Conservation (phyloP, 2,797 vertebrate species). For the Brachymystax lenok region DNA sequence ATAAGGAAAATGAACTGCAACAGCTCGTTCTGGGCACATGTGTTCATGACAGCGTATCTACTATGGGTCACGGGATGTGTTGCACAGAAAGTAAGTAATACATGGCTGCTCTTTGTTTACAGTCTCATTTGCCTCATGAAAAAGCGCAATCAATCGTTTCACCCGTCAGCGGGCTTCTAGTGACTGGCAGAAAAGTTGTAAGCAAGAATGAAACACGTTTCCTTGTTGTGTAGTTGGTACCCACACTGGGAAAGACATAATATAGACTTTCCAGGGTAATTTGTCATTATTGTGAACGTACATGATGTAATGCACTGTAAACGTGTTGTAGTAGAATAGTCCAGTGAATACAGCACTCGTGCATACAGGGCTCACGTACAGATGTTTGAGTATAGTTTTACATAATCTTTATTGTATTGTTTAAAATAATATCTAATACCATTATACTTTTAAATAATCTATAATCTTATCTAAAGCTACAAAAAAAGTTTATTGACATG, state of each 20-base stretch:
- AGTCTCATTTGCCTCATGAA: constrained; percentile 25
- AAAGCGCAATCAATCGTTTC: constrained; percentile 20
- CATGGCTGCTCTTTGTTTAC: constrained; percentile 40
- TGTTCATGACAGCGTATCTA: constrained; percentile 69
- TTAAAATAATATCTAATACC: neutral
- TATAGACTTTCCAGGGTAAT: neutral
- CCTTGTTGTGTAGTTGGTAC: neutral
- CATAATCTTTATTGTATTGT: neutral
- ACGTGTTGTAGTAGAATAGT: neutral
- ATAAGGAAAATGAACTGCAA: constrained; percentile 64
- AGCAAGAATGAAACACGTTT: neutral
- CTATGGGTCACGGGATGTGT: constrained; percentile 73
- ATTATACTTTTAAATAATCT: neutral
- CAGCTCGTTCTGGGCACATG: constrained; percentile 62
- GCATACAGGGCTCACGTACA: neutral
- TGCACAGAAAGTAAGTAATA: constrained; percentile 77
- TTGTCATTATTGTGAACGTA: neutral
- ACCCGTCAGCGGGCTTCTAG: constrained; percentile 23
- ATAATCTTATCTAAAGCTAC: neutral
- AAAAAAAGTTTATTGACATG: neutral
- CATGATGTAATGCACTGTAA: neutral
- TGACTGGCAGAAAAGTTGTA: constrained; percentile 7
- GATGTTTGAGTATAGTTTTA: neutral
- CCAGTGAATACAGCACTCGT: neutral
- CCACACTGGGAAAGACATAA: neutral